phyloP scores from a whole-genome alignment of 2,797 vertebrate genomes.

The Graptemys geographica region DNA sequence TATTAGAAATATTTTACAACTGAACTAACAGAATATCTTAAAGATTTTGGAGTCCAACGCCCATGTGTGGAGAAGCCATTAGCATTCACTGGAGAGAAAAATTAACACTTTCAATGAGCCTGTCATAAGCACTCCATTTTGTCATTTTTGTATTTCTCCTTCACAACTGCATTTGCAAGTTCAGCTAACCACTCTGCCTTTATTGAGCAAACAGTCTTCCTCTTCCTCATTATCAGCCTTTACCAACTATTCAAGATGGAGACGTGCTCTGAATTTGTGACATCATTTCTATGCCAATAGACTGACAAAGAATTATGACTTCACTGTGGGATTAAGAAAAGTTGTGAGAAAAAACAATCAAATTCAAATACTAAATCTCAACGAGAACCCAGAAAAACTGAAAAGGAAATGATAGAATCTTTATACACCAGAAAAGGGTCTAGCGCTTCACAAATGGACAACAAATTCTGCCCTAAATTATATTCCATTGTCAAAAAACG shows the following conservation, averaged over 20 bases:
- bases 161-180: not conserved
- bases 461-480: not conserved
- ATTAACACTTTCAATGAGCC: not conserved
- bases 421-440: not conserved
- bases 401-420: not conserved
- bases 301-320: not conserved
- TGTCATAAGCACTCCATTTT: not conserved
- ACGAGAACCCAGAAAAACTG: not conserved
- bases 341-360: not conserved
- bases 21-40: not conserved
- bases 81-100: not conserved
- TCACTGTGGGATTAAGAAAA: not conserved
- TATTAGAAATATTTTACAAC: not conserved
- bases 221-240: not conserved
- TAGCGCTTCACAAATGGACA: rapidly evolving
- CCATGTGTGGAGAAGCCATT: not conserved
- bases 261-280: not conserved
- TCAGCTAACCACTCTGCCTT: not conserved
- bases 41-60: not conserved
- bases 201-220: rapidly evolving
- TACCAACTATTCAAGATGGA: not conserved
- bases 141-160: not conserved
- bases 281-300: not conserved
- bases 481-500: not conserved
- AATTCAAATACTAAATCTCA: not conserved